phyloP scores from a whole-genome alignment of 2,888 invertebrate species.

The Melanophora roralis region DNA sequence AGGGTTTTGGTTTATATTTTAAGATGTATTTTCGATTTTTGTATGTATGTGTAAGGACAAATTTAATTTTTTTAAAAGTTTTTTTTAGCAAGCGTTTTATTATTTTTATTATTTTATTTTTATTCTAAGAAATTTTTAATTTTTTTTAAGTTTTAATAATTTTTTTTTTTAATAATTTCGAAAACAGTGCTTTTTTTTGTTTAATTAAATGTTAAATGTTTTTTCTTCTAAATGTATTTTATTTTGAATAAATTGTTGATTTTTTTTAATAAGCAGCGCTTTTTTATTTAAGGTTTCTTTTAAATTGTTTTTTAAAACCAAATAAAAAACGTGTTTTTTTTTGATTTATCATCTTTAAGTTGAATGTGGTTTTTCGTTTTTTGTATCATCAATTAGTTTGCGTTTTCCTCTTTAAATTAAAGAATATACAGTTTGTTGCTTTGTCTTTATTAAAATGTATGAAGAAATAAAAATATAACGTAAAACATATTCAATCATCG shows the following conservation, averaged over 20 bases:
- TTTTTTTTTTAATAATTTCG: slow-evolving; percentile 27
- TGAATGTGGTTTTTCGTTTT: too few species aligned
- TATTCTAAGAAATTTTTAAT: slow-evolving; percentile 46
- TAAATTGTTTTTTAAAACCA: slow-evolving; percentile 21
- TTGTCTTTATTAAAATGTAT: too few species aligned
- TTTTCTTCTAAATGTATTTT: slow-evolving; percentile 28
- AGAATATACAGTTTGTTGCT: too few species aligned
- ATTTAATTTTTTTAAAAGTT: background rate
- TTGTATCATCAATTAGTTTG: slow-evolving; percentile 18
- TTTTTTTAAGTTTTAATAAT: background rate
- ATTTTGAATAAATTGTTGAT: too few species aligned
- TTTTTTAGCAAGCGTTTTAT: slow-evolving; percentile 53
- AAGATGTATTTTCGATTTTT: slow-evolving; percentile 4
- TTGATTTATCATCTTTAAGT: too few species aligned
- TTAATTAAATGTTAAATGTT: slow-evolving; percentile 48
- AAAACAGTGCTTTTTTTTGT: slow-evolving; percentile 49
- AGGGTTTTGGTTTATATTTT: background rate
- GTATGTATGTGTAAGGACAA: background rate
- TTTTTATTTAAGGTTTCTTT: background rate
- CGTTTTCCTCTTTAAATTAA: too few species aligned
- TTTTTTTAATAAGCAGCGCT: slow-evolving; percentile 40
- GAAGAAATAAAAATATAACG: too few species aligned
- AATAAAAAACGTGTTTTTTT: too few species aligned
- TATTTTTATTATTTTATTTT: slow-evolving; percentile 27
- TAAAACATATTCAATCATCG: too few species aligned